Percentiles rank a stretch among this genome's conserved stretches.
Conservation (phyloP, 1,140 invertebrate species). For the Monomorium pharaonis region DNA sequence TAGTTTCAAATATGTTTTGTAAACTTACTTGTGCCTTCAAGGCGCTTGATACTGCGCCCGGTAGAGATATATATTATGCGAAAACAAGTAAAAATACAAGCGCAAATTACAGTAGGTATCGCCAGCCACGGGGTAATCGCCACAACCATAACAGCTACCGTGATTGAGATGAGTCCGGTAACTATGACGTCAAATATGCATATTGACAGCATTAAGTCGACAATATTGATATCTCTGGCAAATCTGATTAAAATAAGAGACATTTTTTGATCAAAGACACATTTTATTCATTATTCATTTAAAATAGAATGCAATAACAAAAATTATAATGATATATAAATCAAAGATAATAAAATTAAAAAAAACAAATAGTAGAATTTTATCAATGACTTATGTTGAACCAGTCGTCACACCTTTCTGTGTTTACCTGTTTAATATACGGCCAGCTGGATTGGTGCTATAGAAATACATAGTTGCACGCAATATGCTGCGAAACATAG, state of each 20-base stretch:
- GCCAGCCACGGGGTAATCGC: constrained; percentile 92
- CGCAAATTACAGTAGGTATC: constrained; percentile 89
- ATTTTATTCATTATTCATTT: neutral
- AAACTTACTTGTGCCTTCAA: constrained; percentile 94
- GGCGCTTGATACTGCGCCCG: constrained; percentile 93
- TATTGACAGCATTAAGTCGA: constrained; percentile 93
- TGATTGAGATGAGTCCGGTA: constrained; percentile 90
- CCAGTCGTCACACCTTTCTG: neutral
- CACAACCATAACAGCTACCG: constrained; percentile 91
- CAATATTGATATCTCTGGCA: constrained; percentile 94
- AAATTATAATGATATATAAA: neutral
- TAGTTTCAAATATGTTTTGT: neutral
- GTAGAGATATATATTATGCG: constrained; percentile 92
- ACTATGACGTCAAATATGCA: constrained; percentile 90
- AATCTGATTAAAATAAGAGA: constrained; percentile 83
- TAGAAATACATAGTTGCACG: constrained; percentile 93
- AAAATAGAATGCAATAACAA: neutral
- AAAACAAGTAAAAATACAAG: constrained; percentile 90
- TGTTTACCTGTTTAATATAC: constrained; percentile 89
- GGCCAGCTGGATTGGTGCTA: constrained; percentile 91
- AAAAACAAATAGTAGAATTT: too few species aligned
- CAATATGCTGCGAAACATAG: constrained; percentile 92
- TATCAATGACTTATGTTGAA: neutral
- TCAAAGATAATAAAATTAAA: neutral
- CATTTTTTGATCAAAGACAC: neutral